phyloP scores from a whole-genome alignment of 64 coral and sea anemone species.

The Hydrozoanthus tunicans region DNA sequence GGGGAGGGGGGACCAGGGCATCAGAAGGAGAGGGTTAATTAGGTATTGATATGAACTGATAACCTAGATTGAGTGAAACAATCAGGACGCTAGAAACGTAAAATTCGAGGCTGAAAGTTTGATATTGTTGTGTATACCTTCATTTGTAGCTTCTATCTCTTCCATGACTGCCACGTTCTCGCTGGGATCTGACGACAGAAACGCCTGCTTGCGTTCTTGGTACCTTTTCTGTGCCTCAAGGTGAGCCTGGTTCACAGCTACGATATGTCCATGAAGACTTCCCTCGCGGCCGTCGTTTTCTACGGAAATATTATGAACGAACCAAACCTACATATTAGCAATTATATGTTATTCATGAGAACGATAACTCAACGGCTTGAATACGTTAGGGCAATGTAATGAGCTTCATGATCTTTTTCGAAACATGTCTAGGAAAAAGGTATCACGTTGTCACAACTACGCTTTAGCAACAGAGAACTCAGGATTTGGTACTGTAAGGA shows the following conservation, averaged over 20 bases:
- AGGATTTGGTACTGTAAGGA: too few relatives aligned
- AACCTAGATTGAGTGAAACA: too few relatives aligned
- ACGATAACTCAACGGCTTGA: not conserved
- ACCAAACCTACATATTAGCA: not conserved
- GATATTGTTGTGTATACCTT: constrained; percentile 5
- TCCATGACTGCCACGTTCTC: constrained; percentile 22
- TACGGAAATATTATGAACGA: not conserved
- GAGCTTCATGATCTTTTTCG: too few relatives aligned
- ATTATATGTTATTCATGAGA: not conserved
- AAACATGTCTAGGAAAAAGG: too few relatives aligned
- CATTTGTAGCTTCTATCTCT: constrained; percentile 22
- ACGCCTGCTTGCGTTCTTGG: not conserved
- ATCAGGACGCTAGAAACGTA: too few relatives aligned
- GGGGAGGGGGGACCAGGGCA: too few relatives aligned
- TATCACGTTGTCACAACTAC: too few relatives aligned
- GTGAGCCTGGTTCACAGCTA: constrained; percentile 52
- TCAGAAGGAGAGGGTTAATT: not conserved
- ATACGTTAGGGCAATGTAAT: too few relatives aligned
- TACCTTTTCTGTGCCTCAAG: constrained; percentile 21
- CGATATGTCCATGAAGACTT: constrained; percentile 47
- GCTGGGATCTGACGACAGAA: not conserved
- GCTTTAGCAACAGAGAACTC: too few relatives aligned
- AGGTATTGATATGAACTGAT: not conserved
- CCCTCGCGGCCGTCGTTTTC: constrained; percentile 26
- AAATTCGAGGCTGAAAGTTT: not conserved